These are phyloP conservation scores for Papio anubis DNA, from an alignment of 2,113 vertebrate genomes.

Conservation along the genomic window DNA sequence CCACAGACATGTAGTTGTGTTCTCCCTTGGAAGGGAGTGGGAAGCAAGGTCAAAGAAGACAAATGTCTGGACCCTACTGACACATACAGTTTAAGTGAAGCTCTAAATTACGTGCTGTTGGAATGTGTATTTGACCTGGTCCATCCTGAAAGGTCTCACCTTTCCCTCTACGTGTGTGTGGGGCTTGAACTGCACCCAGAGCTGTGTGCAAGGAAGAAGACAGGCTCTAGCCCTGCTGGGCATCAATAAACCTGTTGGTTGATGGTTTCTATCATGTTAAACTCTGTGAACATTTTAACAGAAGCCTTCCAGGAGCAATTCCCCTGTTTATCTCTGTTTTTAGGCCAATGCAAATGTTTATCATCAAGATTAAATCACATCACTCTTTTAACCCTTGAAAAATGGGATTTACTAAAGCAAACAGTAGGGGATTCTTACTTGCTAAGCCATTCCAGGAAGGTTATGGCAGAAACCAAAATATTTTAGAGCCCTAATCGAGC, in stretches of 20 bases:
- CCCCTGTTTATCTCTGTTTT: background rate
- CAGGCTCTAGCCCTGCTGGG: background rate
- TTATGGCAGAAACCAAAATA: background rate
- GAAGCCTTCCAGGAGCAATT: background rate
- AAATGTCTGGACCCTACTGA: background rate
- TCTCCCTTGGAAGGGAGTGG: background rate
- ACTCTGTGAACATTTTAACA: background rate
- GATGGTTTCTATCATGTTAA: background rate
- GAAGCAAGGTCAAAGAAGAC: background rate
- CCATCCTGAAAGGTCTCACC: background rate
- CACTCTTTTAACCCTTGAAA: background rate
- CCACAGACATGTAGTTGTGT: background rate
- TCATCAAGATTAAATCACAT: background rate
- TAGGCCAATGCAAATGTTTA: background rate
- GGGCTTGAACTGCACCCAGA: background rate
- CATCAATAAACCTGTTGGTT: background rate
- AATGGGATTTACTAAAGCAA: background rate
- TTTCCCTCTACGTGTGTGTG: background rate
- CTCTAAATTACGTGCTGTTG: background rate
- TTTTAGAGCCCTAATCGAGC: background rate
- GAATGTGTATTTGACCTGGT: background rate
- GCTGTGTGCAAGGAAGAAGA: background rate
- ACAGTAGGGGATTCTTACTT: background rate
- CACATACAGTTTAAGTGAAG: background rate
- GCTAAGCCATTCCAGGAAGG: background rate